Conservation (phyloP, 2,797 vertebrate genomes). For the Neosilurus hyrtlii region DNA sequence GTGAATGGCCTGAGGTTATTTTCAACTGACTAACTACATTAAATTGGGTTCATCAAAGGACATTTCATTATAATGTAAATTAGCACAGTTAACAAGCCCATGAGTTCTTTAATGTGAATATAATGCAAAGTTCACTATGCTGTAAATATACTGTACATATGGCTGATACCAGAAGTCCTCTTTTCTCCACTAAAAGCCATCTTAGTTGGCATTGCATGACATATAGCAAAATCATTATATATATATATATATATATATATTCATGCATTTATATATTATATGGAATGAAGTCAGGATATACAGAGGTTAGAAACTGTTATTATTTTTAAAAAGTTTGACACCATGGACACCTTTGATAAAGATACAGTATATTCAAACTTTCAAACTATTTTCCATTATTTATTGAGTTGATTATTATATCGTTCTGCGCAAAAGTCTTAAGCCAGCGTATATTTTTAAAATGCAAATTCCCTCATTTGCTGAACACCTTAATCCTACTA, state of each 20-base stretch:
- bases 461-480: too few species aligned
- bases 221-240: neutral
- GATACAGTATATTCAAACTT: neutral
- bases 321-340: neutral
- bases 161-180: neutral
- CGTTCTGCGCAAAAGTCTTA: too few species aligned
- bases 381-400: too few species aligned
- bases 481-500: too few species aligned
- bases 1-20: constrained; percentile 33
- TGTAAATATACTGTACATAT: constrained; percentile 29
- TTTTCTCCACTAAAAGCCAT: neutral
- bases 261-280: too few species aligned
- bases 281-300: too few species aligned
- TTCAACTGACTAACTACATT: constrained; percentile 10
- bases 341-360: neutral
- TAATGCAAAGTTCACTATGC: constrained; percentile 18
- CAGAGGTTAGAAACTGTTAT: neutral
- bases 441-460: too few species aligned
- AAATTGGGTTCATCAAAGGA: constrained; percentile 37
- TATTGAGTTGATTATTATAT: too few species aligned
- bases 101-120: neutral
- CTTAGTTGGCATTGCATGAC: neutral
- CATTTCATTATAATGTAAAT: constrained; percentile 46
- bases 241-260: neutral
- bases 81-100: constrained; percentile 20